A percentile compares a stretch with the other conserved stretches of the same genome.
Conservation (phyloP, 2,888 invertebrate species). For the Rhorus exstirpatorius region DNA sequence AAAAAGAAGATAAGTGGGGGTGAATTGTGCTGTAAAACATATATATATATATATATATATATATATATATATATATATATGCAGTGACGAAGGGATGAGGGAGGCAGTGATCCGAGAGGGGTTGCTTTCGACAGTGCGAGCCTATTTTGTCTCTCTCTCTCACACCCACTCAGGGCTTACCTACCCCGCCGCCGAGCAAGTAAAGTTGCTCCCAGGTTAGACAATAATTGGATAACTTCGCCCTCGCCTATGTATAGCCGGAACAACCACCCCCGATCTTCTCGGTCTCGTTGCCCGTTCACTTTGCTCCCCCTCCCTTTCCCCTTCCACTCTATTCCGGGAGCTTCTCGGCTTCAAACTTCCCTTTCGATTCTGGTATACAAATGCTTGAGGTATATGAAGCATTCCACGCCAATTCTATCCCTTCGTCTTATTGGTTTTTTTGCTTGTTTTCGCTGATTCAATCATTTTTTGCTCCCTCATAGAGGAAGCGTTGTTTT, state of each 20-base stretch:
- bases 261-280: constrained; percentile 79
- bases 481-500: too few species aligned
- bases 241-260: constrained; percentile 78
- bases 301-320: constrained; percentile 81
- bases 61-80: constrained; percentile 13
- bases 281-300: constrained; percentile 78
- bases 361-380: constrained; percentile 63
- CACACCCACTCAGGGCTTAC: constrained; percentile 58
- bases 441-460: too few species aligned
- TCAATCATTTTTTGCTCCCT: too few species aligned
- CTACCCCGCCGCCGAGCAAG: constrained; percentile 79
- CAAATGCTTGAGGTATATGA: constrained; percentile 26
- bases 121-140: constrained; percentile 70
- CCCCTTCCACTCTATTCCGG: constrained; percentile 73
- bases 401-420: constrained; percentile 71
- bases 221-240: constrained; percentile 86
- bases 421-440: not conserved
- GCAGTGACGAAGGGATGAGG: constrained; percentile 55
- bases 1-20: constrained; percentile 45
- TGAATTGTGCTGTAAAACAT: not conserved
- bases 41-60: constrained; percentile 1
- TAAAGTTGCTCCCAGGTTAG: constrained; percentile 86
- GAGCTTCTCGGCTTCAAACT: constrained; percentile 61
- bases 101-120: constrained; percentile 58
- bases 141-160: constrained; percentile 64